A percentile compares a stretch with the other conserved stretches of the same genome.
Evolutionary conservation across 2,888 invertebrate species (phyloP).

Genomic region (Limenitis camilla): DNA sequence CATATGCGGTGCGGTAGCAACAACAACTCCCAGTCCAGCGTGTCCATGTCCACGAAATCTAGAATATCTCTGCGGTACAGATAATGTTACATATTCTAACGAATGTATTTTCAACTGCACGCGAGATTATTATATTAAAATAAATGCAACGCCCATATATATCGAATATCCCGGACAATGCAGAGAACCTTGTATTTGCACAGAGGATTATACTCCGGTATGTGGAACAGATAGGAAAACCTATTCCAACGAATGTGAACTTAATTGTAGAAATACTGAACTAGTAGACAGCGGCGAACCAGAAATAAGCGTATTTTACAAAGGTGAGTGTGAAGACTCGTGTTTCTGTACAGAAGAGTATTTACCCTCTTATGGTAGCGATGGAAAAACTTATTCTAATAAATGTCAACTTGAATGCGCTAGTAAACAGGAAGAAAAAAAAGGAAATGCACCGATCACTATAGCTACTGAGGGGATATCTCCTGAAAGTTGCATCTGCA

Average conservation of each 20-base stretch:
- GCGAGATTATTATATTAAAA: constrained; percentile 11
- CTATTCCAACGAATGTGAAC: constrained; percentile 22
- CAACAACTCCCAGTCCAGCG: background rate
- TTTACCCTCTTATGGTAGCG: too few relatives aligned
- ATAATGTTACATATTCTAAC: constrained; percentile 22
- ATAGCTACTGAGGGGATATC: too few relatives aligned
- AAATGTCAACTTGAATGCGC: too few relatives aligned
- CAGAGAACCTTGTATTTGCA: constrained; percentile 22
- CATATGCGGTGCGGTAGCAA: background rate
- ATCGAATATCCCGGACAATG: constrained; percentile 16
- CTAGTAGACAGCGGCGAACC: constrained; percentile 9
- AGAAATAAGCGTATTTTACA: too few relatives aligned
- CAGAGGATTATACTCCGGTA: constrained; percentile 11
- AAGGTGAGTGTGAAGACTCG: too few relatives aligned
- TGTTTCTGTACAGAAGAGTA: too few relatives aligned
- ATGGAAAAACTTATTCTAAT: too few relatives aligned
- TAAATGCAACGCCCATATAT: background rate
- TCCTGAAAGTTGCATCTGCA: too few relatives aligned
- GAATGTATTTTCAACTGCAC: constrained; percentile 21
- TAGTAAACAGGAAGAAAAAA: too few relatives aligned
- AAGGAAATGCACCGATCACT: too few relatives aligned
- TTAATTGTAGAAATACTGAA: constrained; percentile 19
- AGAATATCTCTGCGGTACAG: constrained; percentile 23
- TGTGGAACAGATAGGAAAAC: constrained; percentile 27
- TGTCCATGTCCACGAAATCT: constrained; percentile 16